phyloP scores from a whole-genome alignment of 2,888 invertebrate genomes.

The Bombyx huttoni region DNA sequence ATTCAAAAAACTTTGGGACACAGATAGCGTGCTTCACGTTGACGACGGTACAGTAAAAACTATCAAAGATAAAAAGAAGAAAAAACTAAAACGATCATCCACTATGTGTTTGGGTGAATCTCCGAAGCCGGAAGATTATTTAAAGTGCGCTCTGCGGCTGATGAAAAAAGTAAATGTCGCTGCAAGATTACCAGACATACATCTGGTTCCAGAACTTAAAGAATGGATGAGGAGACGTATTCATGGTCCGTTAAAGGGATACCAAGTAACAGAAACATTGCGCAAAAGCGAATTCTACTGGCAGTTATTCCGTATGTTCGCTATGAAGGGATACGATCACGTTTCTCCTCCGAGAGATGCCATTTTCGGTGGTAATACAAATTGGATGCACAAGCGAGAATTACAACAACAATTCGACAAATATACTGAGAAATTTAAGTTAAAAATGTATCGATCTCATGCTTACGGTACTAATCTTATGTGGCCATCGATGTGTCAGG shows the following conservation, averaged over 20 bases:
- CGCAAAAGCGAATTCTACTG: conserved; percentile 32
- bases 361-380: conserved; percentile 24
- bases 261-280: conserved; percentile 23
- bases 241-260: conserved; percentile 27
- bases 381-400: conserved; percentile 38
- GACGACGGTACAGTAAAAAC: conserved; percentile 22
- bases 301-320: conserved; percentile 29
- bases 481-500: conserved; percentile 55
- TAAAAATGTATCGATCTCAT: conserved; percentile 33
- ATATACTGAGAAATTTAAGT: conserved; percentile 28
- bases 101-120: conserved; percentile 35
- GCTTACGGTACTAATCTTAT: conserved; percentile 40
- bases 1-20: conserved; percentile 48
- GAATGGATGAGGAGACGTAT: conserved; percentile 59
- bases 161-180: conserved; percentile 41
- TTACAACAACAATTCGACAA: conserved; percentile 35
- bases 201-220: conserved; percentile 44
- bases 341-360: conserved; percentile 27
- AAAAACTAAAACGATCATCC: conserved; percentile 25
- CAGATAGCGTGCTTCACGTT: conserved; percentile 40
- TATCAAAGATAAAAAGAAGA: conserved; percentile 29
- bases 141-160: conserved; percentile 40
- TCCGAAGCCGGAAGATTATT: conserved; percentile 42
- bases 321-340: conserved; percentile 28
- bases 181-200: conserved; percentile 47